Evolutionary conservation across 1,140 invertebrate species (phyloP).

Genomic region (Patella vulgata): DNA sequence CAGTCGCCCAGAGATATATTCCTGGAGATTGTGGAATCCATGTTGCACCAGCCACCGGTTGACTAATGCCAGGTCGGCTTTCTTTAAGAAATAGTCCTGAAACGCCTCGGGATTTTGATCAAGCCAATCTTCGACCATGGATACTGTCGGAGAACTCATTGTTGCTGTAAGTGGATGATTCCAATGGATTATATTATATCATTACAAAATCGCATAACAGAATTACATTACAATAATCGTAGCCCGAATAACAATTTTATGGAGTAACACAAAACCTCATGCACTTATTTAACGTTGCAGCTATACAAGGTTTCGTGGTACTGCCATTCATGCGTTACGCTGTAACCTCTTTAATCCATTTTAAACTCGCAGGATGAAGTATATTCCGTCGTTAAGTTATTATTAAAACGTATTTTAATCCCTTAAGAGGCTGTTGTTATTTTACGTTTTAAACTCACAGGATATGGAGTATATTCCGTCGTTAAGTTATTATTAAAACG

Average conservation of each 20-base stretch:
- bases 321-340: too few relatives aligned
- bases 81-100: conserved; percentile 68
- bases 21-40: conserved; percentile 67
- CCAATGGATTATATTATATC: not conserved
- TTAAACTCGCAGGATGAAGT: too few relatives aligned
- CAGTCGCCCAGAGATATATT: conserved; percentile 44
- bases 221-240: not conserved
- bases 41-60: conserved; percentile 70
- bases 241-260: not conserved
- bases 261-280: not conserved
- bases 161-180: not conserved
- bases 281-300: too few relatives aligned
- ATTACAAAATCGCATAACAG: not conserved
- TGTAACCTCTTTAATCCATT: too few relatives aligned
- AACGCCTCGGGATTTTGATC: conserved; percentile 67
- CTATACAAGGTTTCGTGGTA: not conserved
- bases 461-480: too few relatives aligned
- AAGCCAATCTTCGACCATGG: conserved; percentile 68
- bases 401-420: too few relatives aligned
- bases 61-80: conserved; percentile 67
- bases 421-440: too few relatives aligned
- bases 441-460: too few relatives aligned
- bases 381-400: too few relatives aligned
- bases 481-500: too few relatives aligned
- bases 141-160: conserved; percentile 3